Conservation (phyloP, 1,140 invertebrate species). For the Venustaconcha ellipsiformis region DNA sequence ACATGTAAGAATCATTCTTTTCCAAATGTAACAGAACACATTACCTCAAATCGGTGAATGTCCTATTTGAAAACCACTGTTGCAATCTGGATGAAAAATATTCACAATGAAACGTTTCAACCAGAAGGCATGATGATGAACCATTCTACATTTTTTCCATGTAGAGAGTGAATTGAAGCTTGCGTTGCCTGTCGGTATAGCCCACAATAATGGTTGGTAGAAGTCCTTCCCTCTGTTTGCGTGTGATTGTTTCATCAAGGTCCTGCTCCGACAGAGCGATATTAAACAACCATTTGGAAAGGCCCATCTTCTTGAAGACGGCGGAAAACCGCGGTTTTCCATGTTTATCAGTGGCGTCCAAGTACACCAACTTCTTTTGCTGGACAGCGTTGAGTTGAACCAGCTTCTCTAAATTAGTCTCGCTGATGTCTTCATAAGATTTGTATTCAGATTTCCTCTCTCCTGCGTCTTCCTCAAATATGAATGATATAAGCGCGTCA, state of each 20-base stretch:
- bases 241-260: conserved; percentile 27
- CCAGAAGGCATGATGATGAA: no score
- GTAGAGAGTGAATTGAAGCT: conserved; percentile 41
- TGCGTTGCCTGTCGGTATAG: conserved; percentile 36
- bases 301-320: conserved; percentile 50
- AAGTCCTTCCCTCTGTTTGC: conserved; percentile 36
- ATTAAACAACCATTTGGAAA: conserved; percentile 45
- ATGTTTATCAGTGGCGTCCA: conserved; percentile 52
- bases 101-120: no score
- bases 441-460: conserved; percentile 42
- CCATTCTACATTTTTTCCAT: conserved; percentile 31
- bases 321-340: conserved; percentile 57
- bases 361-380: conserved; percentile 45
- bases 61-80: no score
- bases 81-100: no score
- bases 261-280: conserved; percentile 28
- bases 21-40: no score
- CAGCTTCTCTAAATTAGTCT: conserved; percentile 33
- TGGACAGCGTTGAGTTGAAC: conserved; percentile 32
- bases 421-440: conserved; percentile 47
- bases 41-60: no score
- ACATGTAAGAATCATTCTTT: no score
- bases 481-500: conserved; percentile 54
- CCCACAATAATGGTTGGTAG: conserved; percentile 45
- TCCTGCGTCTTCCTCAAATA: conserved; percentile 49